phyloP scores from a whole-genome alignment of 2,888 invertebrate species.

The Rhynchonema sp. region DNA sequence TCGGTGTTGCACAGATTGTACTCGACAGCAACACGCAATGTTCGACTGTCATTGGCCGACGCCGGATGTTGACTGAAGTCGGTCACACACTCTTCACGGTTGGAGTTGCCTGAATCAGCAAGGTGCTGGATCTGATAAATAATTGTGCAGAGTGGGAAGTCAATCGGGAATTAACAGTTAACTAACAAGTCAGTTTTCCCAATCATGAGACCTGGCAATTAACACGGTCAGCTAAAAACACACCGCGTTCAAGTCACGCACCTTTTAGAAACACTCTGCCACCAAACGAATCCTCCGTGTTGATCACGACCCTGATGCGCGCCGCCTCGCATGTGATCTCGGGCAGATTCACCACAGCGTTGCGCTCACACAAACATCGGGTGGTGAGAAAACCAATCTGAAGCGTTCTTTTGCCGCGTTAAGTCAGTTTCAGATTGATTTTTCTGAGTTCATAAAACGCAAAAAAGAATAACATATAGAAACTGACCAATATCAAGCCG shows the following conservation, averaged over 20 bases:
- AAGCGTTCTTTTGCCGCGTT: too few species aligned
- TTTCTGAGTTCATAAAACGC: too few species aligned
- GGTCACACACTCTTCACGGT: conserved; percentile 5
- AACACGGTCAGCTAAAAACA: neutral
- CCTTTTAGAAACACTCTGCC: conserved; percentile 6
- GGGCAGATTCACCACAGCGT: neutral
- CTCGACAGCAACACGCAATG: neutral
- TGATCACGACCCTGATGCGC: neutral
- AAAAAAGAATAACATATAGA: too few species aligned
- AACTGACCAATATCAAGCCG: too few species aligned
- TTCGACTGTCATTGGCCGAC: neutral
- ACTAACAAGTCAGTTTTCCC: too few species aligned
- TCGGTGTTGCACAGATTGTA: conserved; percentile 4
- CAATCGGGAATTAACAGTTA: too few species aligned
- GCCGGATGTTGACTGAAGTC: neutral
- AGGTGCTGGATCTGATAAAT: too few species aligned
- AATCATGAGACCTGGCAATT: neutral
- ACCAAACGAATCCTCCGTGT: conserved; percentile 1
- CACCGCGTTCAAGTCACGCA: neutral
- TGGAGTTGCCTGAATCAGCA: conserved; percentile 5
- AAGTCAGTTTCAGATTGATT: too few species aligned
- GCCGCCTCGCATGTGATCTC: neutral
- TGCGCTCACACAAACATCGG: too few species aligned
- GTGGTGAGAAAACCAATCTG: too few species aligned
- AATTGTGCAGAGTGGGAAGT: too few species aligned